Evolutionary conservation across 2,797 vertebrate genomes (phyloP).

Genomic region (Chromobotia macracanthus): DNA sequence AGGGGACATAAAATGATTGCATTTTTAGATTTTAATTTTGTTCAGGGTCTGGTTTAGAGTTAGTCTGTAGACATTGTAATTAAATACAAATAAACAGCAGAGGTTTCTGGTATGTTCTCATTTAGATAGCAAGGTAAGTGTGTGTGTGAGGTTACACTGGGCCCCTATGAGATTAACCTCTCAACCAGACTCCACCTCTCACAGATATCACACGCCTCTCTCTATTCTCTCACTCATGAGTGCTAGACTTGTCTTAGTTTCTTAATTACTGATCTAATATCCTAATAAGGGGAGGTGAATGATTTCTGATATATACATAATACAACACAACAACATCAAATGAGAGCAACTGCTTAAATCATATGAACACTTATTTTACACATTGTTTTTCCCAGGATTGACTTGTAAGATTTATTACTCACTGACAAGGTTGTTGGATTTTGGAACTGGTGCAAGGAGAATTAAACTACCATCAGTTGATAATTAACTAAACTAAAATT

Average conservation of each 20-base stretch:
- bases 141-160: constrained; percentile 83
- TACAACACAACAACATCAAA: background rate
- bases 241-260: background rate
- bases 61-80: background rate
- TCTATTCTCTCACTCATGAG: constrained; percentile 41
- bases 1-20: background rate
- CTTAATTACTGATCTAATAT: background rate
- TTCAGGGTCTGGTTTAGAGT: background rate
- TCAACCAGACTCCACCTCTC: constrained; percentile 80
- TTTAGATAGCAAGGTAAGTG: constrained; percentile 45
- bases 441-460: too few relatives aligned
- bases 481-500: too few relatives aligned
- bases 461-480: too few relatives aligned
- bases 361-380: too few relatives aligned
- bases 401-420: too few relatives aligned
- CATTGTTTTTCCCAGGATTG: too few relatives aligned
- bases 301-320: background rate
- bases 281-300: background rate
- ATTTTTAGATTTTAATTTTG: background rate
- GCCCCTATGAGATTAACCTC: constrained; percentile 84
- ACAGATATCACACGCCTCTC: constrained; percentile 76
- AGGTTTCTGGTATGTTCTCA: constrained; percentile 44
- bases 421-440: too few relatives aligned
- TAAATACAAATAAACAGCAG: background rate
- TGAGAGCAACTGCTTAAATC: too few relatives aligned